Evolutionary conservation across 2,888 invertebrate species (phyloP), one percentile per base, ranked within the genome.

Genomic region (Danaus chrysippus): DNA sequence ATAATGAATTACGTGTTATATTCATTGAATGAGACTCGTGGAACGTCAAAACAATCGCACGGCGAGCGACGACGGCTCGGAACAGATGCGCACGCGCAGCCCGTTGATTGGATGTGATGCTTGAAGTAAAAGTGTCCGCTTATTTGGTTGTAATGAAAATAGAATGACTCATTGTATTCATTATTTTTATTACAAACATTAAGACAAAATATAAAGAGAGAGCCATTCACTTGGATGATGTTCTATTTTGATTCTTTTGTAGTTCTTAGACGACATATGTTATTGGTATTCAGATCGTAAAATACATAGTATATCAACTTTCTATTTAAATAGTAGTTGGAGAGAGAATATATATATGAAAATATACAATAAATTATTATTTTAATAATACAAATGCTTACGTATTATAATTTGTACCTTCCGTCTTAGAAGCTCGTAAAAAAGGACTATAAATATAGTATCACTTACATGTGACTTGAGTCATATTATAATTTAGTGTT

Each of bases 1-100:
- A 72, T 69, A 68, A 72, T 79, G 73, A 82, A 79, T 83, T 78
- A 80, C 71, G 67, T 63, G 66, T 66, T 67, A 70, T 78, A 78
- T 78, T 77, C 75, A 73, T 68, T 54, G 57, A 63, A 70, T 67
- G 61, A 59, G 76, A 75, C 74, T 72, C 73, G 71, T 68, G 73
- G 58, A 42, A 59, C 70, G 82, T 82, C 82, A 79, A 70, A 79
- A 77, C 81, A 82, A 76, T 75, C 63, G 68, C 54, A 19, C 19
- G 19, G 61, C 49, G 43, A 42, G 67, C 57, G 71, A 76, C 66
- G 70, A 76, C 63, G 68, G 53, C 64, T 10, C 62, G 53, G 71
- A 68, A 72, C 83, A 82, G 74, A 75, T 82, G 82, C 69, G 67
- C 67, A n/a, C 1, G 61, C 52, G 52, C 62, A 63, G 59, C 62